These are phyloP conservation scores for Ichneumon xanthorius DNA, from an alignment of 2,888 invertebrate genomes.

Conservation along the genomic window DNA sequence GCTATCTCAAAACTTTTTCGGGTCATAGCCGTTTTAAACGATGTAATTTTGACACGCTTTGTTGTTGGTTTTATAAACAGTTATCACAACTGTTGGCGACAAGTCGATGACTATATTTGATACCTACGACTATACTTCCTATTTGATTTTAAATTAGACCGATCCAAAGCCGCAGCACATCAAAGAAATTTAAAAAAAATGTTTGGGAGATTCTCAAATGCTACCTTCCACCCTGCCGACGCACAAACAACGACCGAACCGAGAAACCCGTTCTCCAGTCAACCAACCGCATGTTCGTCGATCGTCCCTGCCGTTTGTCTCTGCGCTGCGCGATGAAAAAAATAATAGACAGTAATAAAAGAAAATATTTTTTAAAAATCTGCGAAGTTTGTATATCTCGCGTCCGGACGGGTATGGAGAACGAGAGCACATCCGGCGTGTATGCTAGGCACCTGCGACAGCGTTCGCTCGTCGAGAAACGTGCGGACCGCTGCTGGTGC, in stretches of 20 bases:
- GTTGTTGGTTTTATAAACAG: too few species aligned
- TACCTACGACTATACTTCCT: too few species aligned
- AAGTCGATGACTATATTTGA: too few species aligned
- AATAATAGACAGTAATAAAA: constrained; percentile 29
- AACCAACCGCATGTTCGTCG: neutral
- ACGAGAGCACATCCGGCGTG: constrained; percentile 34
- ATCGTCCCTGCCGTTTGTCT: neutral
- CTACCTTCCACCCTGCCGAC: neutral
- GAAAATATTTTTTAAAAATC: constrained; percentile 21
- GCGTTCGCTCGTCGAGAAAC: constrained; percentile 42
- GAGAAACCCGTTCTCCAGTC: neutral
- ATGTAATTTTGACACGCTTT: too few species aligned
- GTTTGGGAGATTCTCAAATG: neutral
- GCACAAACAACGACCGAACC: neutral
- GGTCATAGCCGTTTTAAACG: too few species aligned
- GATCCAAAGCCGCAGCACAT: too few species aligned
- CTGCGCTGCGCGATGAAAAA: neutral
- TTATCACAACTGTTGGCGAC: too few species aligned
- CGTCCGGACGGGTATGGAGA: constrained; percentile 13
- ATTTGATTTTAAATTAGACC: too few species aligned
- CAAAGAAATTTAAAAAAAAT: neutral
- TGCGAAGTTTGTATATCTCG: constrained; percentile 2
- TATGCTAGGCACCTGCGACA: constrained; percentile 54
- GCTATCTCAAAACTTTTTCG: too few species aligned
- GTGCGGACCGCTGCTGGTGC: constrained; percentile 13